These are phyloP conservation scores for Pavo muticus DNA, from an alignment of 2,113 vertebrate species.

Conservation along the genomic window DNA sequence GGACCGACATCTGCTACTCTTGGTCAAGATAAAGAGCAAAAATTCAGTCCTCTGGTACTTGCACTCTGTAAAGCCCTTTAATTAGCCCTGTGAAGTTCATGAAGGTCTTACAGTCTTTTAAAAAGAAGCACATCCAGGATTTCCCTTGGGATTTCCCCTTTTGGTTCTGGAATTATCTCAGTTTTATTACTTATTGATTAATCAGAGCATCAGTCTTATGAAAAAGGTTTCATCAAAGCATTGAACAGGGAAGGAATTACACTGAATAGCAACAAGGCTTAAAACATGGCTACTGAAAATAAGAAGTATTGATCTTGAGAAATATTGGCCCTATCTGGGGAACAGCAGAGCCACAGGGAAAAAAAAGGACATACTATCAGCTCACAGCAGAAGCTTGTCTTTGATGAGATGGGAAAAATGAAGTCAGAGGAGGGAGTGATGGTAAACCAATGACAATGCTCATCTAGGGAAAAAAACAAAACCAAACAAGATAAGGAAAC, in stretches of 20 bases:
- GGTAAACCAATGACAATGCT: not conserved
- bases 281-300: slow-evolving; percentile 2
- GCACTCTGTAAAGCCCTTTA: not conserved
- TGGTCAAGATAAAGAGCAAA: not conserved
- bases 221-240: slow-evolving; percentile 6
- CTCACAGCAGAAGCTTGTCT: not conserved
- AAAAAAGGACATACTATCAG: not conserved
- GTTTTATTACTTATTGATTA: not conserved
- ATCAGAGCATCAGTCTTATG: not conserved
- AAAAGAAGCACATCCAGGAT: not conserved
- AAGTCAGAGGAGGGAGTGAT: not conserved
- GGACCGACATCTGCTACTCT: not conserved
- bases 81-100: not conserved
- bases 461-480: not conserved
- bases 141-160: not conserved
- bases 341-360: not conserved
- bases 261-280: slow-evolving; percentile 3
- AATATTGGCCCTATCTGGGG: not conserved
- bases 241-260: not conserved
- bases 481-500: not conserved
- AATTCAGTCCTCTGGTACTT: not conserved
- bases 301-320: slow-evolving; percentile 16
- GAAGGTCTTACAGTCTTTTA: not conserved
- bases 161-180: not conserved
- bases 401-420: not conserved